These are phyloP conservation scores for Drosophila acutilabella DNA, from an alignment of 2,888 invertebrate genomes.

Conservation along the genomic window DNA sequence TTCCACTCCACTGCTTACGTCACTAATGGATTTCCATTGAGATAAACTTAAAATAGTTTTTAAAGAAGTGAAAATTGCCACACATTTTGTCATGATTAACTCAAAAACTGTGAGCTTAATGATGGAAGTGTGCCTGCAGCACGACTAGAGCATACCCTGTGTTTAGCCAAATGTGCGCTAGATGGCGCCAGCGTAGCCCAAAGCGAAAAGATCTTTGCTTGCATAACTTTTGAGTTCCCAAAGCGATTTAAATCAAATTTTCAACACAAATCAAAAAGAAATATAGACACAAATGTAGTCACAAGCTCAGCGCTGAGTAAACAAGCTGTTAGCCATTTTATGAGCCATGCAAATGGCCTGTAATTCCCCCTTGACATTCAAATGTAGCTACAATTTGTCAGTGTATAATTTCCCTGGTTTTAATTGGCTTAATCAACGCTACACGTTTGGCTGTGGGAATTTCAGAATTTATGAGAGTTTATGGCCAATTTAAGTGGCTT, in stretches of 20 bases:
- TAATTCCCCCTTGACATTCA: slow-evolving; percentile 37
- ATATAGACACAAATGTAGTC: no score
- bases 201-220: background rate
- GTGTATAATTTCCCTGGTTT: slow-evolving; percentile 16
- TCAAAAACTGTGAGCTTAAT: background rate
- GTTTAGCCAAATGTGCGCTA: background rate
- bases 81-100: slow-evolving; percentile 16
- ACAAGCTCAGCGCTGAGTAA: no score
- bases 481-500: slow-evolving; percentile 13
- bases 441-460: slow-evolving; percentile 31
- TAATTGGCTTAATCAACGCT: slow-evolving; percentile 5
- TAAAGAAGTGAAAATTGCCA: slow-evolving; percentile 30
- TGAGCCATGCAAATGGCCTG: background rate
- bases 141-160: background rate
- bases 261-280: no score
- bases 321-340: no score
- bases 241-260: background rate
- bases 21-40: slow-evolving; percentile 36
- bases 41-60: background rate
- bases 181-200: background rate
- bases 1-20: slow-evolving; percentile 20
- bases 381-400: slow-evolving; percentile 6
- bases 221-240: background rate
- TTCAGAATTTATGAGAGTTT: slow-evolving; percentile 17
- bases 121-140: background rate